Evolutionary conservation across 2,113 vertebrate species (phyloP).

Genomic region (Barnardius zonarius): DNA sequence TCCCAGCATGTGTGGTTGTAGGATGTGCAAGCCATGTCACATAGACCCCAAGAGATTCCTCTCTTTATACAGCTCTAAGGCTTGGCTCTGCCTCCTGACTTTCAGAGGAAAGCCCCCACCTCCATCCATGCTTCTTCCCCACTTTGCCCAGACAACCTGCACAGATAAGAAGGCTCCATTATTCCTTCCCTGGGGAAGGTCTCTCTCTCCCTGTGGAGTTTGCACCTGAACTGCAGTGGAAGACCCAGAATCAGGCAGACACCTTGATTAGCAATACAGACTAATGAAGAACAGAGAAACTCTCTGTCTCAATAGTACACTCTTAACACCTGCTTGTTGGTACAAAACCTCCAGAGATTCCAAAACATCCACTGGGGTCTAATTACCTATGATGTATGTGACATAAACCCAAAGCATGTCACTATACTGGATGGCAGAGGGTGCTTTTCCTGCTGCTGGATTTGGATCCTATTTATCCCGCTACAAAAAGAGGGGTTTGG

Average conservation of each 20-base stretch:
- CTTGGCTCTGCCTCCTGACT: not conserved
- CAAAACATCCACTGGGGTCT: not conserved
- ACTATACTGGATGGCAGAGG: not conserved
- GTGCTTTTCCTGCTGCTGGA: not conserved
- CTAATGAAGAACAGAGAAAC: not conserved
- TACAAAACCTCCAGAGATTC: not conserved
- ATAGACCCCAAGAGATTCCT: accelerated
- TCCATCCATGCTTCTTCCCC: not conserved
- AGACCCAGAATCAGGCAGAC: not conserved
- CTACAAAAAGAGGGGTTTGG: not conserved
- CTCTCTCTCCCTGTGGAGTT: not conserved
- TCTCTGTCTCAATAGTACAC: not conserved
- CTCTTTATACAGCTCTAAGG: not conserved
- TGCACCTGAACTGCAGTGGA: not conserved
- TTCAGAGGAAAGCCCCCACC: not conserved
- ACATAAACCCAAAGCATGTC: not conserved
- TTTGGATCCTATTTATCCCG: not conserved
- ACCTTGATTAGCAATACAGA: not conserved
- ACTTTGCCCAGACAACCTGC: not conserved
- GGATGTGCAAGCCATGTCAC: not conserved
- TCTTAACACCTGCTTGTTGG: not conserved
- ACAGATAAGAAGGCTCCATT: not conserved
- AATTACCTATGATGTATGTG: not conserved
- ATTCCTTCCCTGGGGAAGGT: not conserved
- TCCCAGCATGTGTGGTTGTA: not conserved